Evolutionary conservation across 2,797 vertebrate species (phyloP).

Genomic region (Gambusia yucatana): DNA sequence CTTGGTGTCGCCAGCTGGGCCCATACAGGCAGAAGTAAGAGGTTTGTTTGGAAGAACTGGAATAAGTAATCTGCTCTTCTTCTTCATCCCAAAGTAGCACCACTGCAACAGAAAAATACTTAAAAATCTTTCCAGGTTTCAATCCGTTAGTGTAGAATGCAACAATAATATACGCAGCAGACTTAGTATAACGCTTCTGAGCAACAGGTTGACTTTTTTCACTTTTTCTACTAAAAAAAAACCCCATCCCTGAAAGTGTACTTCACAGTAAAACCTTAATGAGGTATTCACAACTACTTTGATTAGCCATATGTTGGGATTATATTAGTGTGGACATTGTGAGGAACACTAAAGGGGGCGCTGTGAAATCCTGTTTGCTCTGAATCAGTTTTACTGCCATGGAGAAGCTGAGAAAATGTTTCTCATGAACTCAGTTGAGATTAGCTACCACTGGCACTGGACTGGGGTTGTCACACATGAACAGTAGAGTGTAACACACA

Average conservation of each 20-base stretch:
- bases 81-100: neutral
- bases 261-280: neutral
- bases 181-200: neutral
- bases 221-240: neutral
- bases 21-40: constrained; percentile 74
- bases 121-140: neutral
- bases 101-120: neutral
- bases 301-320: neutral
- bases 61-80: constrained; percentile 26
- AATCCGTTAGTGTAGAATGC: neutral
- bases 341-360: neutral
- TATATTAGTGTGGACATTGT: neutral
- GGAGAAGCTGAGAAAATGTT: neutral
- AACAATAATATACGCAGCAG: neutral
- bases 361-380: neutral
- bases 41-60: constrained; percentile 43
- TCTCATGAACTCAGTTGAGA: neutral
- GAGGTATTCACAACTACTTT: neutral
- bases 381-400: neutral
- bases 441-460: neutral
- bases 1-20: constrained; percentile 78
- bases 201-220: neutral
- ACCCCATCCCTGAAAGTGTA: neutral
- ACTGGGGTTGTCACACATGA: neutral
- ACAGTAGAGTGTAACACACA: neutral